Base-by-base conservation (phyloP, 2,888 invertebrate species). In the Mimas tiliae region DNA sequence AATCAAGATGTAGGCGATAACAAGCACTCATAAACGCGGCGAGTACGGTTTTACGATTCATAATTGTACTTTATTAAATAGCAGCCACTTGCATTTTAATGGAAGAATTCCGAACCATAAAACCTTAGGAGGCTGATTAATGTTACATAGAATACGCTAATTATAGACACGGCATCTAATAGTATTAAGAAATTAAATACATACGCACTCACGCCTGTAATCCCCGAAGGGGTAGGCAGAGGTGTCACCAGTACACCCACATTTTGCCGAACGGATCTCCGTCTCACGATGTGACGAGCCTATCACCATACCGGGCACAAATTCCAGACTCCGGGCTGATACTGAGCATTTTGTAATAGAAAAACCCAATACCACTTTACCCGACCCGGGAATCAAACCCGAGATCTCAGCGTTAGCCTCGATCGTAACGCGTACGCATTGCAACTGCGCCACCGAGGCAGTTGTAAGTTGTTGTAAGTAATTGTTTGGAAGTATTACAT, bases 11-110 rank as follows among this genome's bases (percentile, higher is more conserved):
- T 78, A 79, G 80, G 85, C 87, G 92, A 92, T 93, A 92, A 91
- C 90, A 87, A 89, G 84, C 84, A 83, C 83, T 91, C 90, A 88
- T 90, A 91, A 91, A 91, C 85, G 88, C 87, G 87, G 86, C 89
- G 87, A 83, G 89, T 89, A 91, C 89, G 87, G 87, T 84, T 92
- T 93, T 92, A 93, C 90, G 93, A 92, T 86, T 90, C 91, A 91
- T 93, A 93, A 93, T 93, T 92, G 91, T 89, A 88, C 86, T 91
- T 91, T 91, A 91, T 92, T 91, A 90, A 90, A 91, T 86, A 82
- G 81, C 86, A 83, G 83, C 84, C 85, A 86, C 85, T 88, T 86
- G 87, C 86, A 84, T 88, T 88, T 85, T 89, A 88, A 90, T 90
- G 87, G 82, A 80, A 81, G 83, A 83, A 83, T 85, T 86, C 84